These are phyloP conservation scores for Drosophila teissieri DNA, from an alignment of 1,140 invertebrate species.

Conservation along the genomic window DNA sequence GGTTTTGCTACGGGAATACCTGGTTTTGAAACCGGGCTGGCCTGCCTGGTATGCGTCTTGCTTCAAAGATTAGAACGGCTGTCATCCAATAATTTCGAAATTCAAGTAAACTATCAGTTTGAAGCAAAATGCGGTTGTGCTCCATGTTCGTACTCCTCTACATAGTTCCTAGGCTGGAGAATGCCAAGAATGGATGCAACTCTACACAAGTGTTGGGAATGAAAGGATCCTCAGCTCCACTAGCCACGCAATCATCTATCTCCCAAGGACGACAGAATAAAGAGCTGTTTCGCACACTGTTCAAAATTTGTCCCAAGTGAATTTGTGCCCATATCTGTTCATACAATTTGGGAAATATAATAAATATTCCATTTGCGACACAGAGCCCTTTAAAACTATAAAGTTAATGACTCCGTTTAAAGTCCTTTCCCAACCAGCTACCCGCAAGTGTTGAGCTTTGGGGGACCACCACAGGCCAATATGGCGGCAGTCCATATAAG, in stretches of 20 bases:
- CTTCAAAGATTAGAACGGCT: not conserved
- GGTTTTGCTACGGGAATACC: not conserved
- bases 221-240: not conserved
- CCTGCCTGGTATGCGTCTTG: not conserved
- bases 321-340: not conserved
- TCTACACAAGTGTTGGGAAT: not conserved
- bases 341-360: slow-evolving; percentile 7
- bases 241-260: not conserved
- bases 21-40: not conserved
- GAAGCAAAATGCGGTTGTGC: slow-evolving; percentile 48
- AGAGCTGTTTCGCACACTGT: slow-evolving; percentile 1
- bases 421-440: not conserved
- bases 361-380: not conserved
- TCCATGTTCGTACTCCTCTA: slow-evolving; percentile 58
- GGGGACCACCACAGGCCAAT: slow-evolving; percentile 29
- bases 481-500: slow-evolving; percentile 49
- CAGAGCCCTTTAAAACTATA: not conserved
- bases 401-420: slow-evolving; percentile 15
- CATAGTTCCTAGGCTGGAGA: slow-evolving; percentile 36
- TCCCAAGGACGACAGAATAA: not conserved
- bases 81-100: slow-evolving; percentile 19
- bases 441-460: not conserved
- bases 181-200: too few species aligned
- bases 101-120: not conserved
- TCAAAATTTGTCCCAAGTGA: slow-evolving; percentile 21